Conservation (phyloP, 2,797 vertebrate genomes). For the Xyrichtys novacula region DNA sequence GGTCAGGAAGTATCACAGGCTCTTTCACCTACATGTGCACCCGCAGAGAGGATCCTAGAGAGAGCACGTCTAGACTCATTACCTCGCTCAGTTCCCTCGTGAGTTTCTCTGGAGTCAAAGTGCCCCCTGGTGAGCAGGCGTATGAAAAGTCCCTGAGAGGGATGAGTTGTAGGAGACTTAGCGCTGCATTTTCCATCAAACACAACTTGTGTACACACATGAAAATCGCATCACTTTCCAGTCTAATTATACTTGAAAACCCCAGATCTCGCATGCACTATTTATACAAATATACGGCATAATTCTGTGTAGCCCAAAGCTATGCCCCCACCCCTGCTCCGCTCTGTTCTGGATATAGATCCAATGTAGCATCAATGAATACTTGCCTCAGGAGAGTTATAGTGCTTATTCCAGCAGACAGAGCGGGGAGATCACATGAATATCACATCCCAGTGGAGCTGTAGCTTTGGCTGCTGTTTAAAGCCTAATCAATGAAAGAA, state of each 20-base stretch:
- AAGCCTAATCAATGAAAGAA: slow-evolving; percentile 81
- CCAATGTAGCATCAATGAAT: slow-evolving; percentile 64
- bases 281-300: slow-evolving; percentile 60
- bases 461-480: slow-evolving; percentile 80
- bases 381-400: slow-evolving; percentile 68
- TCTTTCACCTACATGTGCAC: slow-evolving; percentile 56
- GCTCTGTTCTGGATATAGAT: slow-evolving; percentile 68
- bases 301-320: slow-evolving; percentile 53
- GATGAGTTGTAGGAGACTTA: slow-evolving; percentile 25
- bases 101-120: slow-evolving; percentile 48
- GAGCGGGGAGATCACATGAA: slow-evolving; percentile 73
- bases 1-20: slow-evolving; percentile 58
- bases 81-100: slow-evolving; percentile 8
- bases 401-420: slow-evolving; percentile 77
- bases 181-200: slow-evolving; percentile 34
- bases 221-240: slow-evolving; percentile 20
- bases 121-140: slow-evolving; percentile 70
- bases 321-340: slow-evolving; percentile 9
- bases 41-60: slow-evolving; percentile 34
- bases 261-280: slow-evolving; percentile 38
- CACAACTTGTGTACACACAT: slow-evolving; percentile 26
- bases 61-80: slow-evolving; percentile 48
- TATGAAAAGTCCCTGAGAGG: slow-evolving; percentile 30
- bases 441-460: slow-evolving; percentile 73
- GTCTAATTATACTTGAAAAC: slow-evolving; percentile 46